phyloP scores from a whole-genome alignment of 2,113 vertebrate species.

The Pungitius pungitius region DNA sequence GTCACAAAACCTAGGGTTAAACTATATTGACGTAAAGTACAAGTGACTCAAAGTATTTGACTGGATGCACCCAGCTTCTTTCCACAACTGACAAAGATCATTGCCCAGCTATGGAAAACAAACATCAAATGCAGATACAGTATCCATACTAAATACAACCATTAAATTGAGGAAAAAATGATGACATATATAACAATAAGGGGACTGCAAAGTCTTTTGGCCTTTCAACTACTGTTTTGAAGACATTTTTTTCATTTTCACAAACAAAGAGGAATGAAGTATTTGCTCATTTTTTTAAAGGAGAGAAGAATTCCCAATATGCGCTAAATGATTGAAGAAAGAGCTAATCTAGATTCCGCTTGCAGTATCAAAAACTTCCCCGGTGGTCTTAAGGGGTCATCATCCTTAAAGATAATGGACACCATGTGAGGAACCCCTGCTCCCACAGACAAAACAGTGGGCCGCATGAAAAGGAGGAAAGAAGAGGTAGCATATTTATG shows the following conservation, averaged over 20 bases:
- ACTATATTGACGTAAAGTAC: too few relatives aligned
- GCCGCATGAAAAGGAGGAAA: slow-evolving; percentile 48
- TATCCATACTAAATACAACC: background rate
- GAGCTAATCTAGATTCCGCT: slow-evolving; percentile 33
- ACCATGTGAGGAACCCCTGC: slow-evolving; percentile 68
- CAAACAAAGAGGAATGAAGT: slow-evolving; percentile 32
- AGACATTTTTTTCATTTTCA: background rate
- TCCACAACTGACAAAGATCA: background rate
- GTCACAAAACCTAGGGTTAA: too few relatives aligned
- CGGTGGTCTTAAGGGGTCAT: slow-evolving; percentile 66
- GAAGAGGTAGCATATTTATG: slow-evolving; percentile 68
- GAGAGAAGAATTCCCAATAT: slow-evolving; percentile 15
- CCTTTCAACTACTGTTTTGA: slow-evolving; percentile 20
- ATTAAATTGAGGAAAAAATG: background rate
- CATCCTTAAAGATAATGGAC: slow-evolving; percentile 72
- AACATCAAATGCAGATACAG: slow-evolving; percentile 3
- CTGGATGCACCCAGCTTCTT: background rate
- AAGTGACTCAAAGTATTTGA: background rate
- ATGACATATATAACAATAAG: background rate
- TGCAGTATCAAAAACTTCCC: slow-evolving; percentile 40
- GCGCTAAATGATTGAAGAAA: slow-evolving; percentile 30
- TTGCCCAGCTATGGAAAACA: slow-evolving; percentile 9
- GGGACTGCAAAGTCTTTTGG: background rate
- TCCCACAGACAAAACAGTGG: slow-evolving; percentile 34
- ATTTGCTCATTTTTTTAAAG: slow-evolving; percentile 27